Percentiles rank a stretch among this genome's conserved stretches.
phyloP scores from a whole-genome alignment of 2,888 invertebrate species.

The Lingula anatina region DNA sequence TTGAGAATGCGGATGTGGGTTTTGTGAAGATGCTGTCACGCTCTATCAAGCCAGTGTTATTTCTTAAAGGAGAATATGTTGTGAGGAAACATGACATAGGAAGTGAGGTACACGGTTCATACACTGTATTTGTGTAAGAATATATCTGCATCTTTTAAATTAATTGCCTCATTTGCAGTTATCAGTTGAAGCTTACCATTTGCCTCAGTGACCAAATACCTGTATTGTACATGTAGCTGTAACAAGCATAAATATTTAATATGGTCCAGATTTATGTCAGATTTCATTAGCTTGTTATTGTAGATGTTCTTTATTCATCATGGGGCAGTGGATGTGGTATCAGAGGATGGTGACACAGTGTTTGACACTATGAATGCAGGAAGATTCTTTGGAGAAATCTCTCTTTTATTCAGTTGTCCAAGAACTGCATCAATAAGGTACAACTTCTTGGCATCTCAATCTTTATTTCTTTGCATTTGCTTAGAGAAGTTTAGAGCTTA shows the following conservation, averaged over 20 bases:
- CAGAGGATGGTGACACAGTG: conserved; percentile 12
- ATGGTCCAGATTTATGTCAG: not conserved
- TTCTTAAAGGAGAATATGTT: conserved; percentile 16
- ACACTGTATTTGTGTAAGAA: too few species aligned
- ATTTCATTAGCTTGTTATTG: not conserved
- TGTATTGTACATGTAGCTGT: too few species aligned
- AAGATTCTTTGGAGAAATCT: conserved; percentile 16
- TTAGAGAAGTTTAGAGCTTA: not conserved
- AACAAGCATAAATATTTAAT: too few species aligned
- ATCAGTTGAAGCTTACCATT: too few species aligned
- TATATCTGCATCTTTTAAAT: too few species aligned
- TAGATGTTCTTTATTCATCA: conserved; percentile 19
- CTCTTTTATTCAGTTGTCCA: conserved; percentile 12
- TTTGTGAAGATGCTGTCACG: conserved; percentile 19
- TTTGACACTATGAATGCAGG: conserved; percentile 13
- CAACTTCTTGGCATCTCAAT: not conserved
- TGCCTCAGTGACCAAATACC: too few species aligned
- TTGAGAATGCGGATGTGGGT: conserved; percentile 11
- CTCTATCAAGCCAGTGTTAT: conserved; percentile 13
- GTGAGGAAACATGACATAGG: conserved; percentile 18
- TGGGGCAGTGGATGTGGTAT: conserved; percentile 14
- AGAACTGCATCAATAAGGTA: conserved; percentile 14
- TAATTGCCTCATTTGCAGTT: too few species aligned
- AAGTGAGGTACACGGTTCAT: conserved; percentile 7
- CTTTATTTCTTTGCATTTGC: not conserved